Evolutionary conservation across 2,113 vertebrate genomes (phyloP).

Genomic region (Istiophorus platypterus): DNA sequence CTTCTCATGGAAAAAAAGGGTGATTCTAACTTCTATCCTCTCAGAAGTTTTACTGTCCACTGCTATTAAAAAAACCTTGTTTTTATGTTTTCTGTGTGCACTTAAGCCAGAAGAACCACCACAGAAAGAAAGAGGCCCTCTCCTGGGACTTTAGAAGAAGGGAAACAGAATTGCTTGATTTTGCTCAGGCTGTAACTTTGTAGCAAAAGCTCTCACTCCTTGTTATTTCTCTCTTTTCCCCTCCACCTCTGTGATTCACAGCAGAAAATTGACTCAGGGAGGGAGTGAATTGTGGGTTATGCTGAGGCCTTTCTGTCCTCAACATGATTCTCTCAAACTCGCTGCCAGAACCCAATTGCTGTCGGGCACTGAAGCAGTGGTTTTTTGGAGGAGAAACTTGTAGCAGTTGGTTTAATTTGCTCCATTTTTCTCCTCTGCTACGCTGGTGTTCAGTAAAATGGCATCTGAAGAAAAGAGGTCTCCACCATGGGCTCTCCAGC

Average conservation of each 20-base stretch:
- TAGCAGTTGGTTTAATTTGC: constrained; percentile 38
- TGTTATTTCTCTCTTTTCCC: constrained; percentile 31
- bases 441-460: constrained; percentile 45
- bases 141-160: constrained; percentile 51
- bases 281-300: constrained; percentile 46
- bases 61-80: constrained; percentile 34
- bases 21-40: neutral
- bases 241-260: constrained; percentile 61
- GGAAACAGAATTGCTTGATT: constrained; percentile 69
- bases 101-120: constrained; percentile 48
- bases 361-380: constrained; percentile 7
- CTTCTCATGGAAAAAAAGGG: neutral
- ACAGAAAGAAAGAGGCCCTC: constrained; percentile 48
- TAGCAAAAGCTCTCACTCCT: constrained; percentile 45
- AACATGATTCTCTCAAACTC: constrained; percentile 18
- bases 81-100: constrained; percentile 33
- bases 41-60: constrained; percentile 34
- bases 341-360: constrained; percentile 26
- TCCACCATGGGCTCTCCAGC: constrained; percentile 35
- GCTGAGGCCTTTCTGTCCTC: constrained; percentile 48
- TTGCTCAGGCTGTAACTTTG: constrained; percentile 60
- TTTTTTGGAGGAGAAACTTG: constrained; percentile 8
- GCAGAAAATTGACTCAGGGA: constrained; percentile 64
- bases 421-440: neutral
- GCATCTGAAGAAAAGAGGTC: constrained; percentile 46